Percentiles rank a stretch among this genome's conserved stretches.
These are phyloP conservation scores for Lysiphlebus fabarum DNA, from an alignment of 1,140 invertebrate genomes.

Conservation along the genomic window DNA sequence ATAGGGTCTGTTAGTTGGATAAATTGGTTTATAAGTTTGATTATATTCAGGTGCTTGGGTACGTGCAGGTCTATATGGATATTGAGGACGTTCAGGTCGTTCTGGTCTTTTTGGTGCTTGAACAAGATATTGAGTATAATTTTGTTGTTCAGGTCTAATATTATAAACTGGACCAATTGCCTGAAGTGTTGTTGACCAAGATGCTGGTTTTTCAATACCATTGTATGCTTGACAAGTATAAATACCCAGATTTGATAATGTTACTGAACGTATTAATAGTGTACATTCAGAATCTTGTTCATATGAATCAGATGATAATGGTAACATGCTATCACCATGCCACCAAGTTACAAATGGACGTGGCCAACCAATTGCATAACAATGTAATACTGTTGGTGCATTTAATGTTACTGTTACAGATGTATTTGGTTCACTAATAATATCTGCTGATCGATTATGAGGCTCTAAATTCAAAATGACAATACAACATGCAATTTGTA, in stretches of 20 bases:
- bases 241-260: slow-evolving; percentile 69
- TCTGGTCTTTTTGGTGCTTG: slow-evolving; percentile 47
- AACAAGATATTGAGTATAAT: slow-evolving; percentile 59
- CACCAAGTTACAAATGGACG: slow-evolving; percentile 81
- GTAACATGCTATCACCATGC: slow-evolving; percentile 70
- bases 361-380: slow-evolving; percentile 81
- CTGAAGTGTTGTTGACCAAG: slow-evolving; percentile 70
- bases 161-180: slow-evolving; percentile 63
- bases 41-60: slow-evolving; percentile 37
- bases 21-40: slow-evolving; percentile 36
- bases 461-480: slow-evolving; percentile 47
- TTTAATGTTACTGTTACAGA: slow-evolving; percentile 69
- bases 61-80: slow-evolving; percentile 52
- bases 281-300: slow-evolving; percentile 73
- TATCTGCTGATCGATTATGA: slow-evolving; percentile 48
- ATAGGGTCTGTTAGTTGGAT: slow-evolving; percentile 26
- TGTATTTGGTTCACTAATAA: slow-evolving; percentile 60
- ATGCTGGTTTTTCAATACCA: slow-evolving; percentile 70
- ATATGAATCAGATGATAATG: slow-evolving; percentile 66
- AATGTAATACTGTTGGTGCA: slow-evolving; percentile 68
- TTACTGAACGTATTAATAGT: slow-evolving; percentile 69
- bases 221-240: slow-evolving; percentile 88
- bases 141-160: slow-evolving; percentile 52
- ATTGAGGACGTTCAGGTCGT: slow-evolving; percentile 40
- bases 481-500: slow-evolving; percentile 13